Base-by-base conservation (phyloP, 2,797 vertebrate genomes). In the Siniperca scherzeri region DNA sequence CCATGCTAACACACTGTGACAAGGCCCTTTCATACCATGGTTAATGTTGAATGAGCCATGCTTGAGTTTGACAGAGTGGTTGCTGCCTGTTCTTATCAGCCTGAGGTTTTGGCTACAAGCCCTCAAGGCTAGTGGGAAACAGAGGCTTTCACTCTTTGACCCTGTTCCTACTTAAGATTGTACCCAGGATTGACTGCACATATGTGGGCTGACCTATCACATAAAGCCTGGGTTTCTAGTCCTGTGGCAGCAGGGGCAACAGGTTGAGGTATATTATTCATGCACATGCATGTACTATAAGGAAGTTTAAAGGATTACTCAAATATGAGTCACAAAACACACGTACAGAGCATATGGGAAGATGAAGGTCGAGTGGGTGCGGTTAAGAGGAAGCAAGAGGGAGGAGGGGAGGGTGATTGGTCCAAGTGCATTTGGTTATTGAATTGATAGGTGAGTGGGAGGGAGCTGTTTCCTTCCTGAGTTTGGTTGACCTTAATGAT, bases 401-500 rank as follows among this genome's bases (percentile, higher is more conserved):
- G 25, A 40, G 64, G 38, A 33, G 68, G 64, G 56, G 22, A 22
- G 33, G 69, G 70, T 40, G 83, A 83, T 68, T 44, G 46, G 81
- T 30, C 74, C 85, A 82, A 88, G 79, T 92, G 89, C 84, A 90
- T 88, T 94, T 70, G 70, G 86, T 89, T 85, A 91, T 85, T 87
- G 87, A 88, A 82, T 66, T 86, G 85, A 87, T 88, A 89, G 87
- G 73, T 86, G 78, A 91, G 88, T 78, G 81, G 88, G 82, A 82
- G 86, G 86, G 81, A 85, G 84, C 62, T 13, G 57, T 92, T 93
- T 92, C 92, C 91, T 94, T 93, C 89, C 91, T 88, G 88, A 90
- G 87, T 87, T 92, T 88, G 80, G 85, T 77, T 92, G 92, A 93
- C 93, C 91, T 91, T 88, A 91, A 87, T 50, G 33, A 92, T 89